Conservation (phyloP, 2,888 invertebrate species). For the Drosophila sordidula region DNA sequence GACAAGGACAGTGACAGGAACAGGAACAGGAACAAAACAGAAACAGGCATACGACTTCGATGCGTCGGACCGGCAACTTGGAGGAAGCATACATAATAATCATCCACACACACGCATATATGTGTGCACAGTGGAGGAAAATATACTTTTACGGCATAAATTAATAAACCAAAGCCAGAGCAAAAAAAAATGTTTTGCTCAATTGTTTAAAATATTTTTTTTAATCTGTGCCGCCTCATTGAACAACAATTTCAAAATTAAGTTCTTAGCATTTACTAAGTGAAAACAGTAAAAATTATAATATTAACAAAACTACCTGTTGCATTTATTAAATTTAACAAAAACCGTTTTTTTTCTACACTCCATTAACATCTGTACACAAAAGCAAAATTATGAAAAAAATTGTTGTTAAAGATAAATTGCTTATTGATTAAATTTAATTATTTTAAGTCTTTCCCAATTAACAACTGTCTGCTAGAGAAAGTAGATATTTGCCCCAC, state of each 20-base stretch:
- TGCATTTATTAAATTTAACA: too few species aligned
- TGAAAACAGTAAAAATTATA: too few species aligned
- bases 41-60: constrained; percentile 5
- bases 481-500: not conserved
- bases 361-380: not conserved
- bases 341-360: not conserved
- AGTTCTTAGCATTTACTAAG: too few species aligned
- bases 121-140: not conserved
- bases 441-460: not conserved
- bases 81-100: constrained; percentile 31
- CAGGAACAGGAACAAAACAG: constrained; percentile 10
- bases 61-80: constrained; percentile 7
- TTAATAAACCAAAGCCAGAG: not conserved
- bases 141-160: not conserved
- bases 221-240: too few species aligned
- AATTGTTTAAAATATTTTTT: too few species aligned
- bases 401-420: too few species aligned
- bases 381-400: too few species aligned
- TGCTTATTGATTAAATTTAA: too few species aligned
- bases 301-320: too few species aligned
- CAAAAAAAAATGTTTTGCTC: too few species aligned
- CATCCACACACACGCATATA: constrained; percentile 7
- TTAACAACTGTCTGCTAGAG: not conserved
- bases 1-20: constrained; percentile 4
- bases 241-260: too few species aligned